A percentile compares a stretch with the other conserved stretches of the same genome.
phyloP scores from a whole-genome alignment of 1,140 invertebrate genomes.

The Helicoverpa armigera region DNA sequence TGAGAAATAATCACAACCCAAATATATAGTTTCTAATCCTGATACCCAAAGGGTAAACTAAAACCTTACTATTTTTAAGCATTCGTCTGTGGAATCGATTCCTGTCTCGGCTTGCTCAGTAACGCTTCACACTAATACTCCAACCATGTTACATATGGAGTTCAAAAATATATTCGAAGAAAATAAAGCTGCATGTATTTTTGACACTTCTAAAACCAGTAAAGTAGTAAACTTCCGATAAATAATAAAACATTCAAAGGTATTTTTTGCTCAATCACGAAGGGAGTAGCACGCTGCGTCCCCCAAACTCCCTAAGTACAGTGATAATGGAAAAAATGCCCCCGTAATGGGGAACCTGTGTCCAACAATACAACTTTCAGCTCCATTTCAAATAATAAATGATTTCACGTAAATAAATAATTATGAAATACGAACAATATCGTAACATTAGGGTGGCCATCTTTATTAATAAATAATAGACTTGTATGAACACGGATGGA shows the following conservation, averaged over 20 bases:
- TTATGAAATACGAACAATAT: constrained; percentile 19
- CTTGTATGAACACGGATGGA: constrained; percentile 23
- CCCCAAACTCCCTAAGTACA: constrained; percentile 1
- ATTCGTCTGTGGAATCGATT: too few relatives aligned
- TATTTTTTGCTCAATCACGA: not conserved
- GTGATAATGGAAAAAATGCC: constrained; percentile 40
- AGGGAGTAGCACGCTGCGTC: not conserved
- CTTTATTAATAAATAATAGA: constrained; percentile 39
- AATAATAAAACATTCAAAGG: constrained; percentile 10
- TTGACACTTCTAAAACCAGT: not conserved
- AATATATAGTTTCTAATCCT: too few relatives aligned
- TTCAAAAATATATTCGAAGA: not conserved
- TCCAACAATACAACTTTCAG: constrained; percentile 6
- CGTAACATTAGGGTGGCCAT: not conserved
- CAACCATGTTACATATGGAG: not conserved
- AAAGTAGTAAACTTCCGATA: not conserved
- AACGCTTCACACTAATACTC: too few relatives aligned
- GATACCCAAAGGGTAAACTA: too few relatives aligned
- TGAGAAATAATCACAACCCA: too few relatives aligned
- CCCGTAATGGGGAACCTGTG: constrained; percentile 15
- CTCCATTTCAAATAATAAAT: constrained; percentile 28
- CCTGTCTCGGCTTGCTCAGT: too few relatives aligned
- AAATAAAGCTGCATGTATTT: not conserved
- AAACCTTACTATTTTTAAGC: too few relatives aligned
- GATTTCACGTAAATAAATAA: constrained; percentile 33